phyloP scores from a whole-genome alignment of 2,888 invertebrate species.

The Nemotelus nigrinus region DNA sequence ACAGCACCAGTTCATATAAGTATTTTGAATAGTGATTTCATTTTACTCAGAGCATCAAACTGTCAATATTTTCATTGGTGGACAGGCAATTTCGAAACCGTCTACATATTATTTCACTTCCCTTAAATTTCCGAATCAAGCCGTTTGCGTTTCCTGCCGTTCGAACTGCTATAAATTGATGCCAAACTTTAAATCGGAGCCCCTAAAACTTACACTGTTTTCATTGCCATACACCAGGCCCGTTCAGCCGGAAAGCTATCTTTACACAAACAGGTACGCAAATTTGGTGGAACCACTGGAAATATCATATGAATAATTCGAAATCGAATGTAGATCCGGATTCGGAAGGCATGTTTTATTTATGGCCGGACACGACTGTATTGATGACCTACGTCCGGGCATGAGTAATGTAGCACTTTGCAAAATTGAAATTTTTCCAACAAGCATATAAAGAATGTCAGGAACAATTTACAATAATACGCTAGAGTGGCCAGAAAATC shows the following conservation, averaged over 20 bases:
- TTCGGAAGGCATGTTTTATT: slow-evolving; percentile 38
- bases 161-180: no score
- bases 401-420: slow-evolving; percentile 43
- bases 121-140: no score
- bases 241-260: not conserved
- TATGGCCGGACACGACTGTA: slow-evolving; percentile 40
- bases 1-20: no score
- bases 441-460: slow-evolving; percentile 17
- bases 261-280: not conserved
- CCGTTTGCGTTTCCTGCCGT: no score
- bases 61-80: no score
- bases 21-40: no score
- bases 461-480: slow-evolving; percentile 29
- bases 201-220: not conserved
- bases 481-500: slow-evolving; percentile 30
- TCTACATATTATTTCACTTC: no score
- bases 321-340: slow-evolving; percentile 27
- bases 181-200: no score
- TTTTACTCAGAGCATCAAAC: no score
- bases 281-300: slow-evolving; percentile 32
- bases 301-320: slow-evolving; percentile 32
- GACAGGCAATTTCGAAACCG: no score
- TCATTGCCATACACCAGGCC: no score
- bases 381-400: slow-evolving; percentile 44
- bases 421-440: slow-evolving; percentile 40